Base-by-base conservation (phyloP, 2,113 vertebrate genomes). In the Progne subis region DNA sequence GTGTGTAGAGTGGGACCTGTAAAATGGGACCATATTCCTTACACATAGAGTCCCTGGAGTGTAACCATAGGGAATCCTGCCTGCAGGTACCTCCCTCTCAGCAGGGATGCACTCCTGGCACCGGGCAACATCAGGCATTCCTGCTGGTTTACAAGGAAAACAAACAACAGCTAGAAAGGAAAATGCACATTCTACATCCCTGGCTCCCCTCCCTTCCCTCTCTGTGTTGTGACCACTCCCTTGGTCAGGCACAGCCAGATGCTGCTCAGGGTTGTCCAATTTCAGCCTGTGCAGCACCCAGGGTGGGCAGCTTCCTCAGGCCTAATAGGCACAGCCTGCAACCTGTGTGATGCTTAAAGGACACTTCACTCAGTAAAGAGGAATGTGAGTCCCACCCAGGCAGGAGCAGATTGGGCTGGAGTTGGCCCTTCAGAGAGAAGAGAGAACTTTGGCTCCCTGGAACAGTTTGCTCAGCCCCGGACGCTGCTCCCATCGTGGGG, bases 141-240 rank as follows among this genome's bases (percentile, higher is more conserved):
- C 85, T 68, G 34, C 24, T 64, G 65, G 11, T 75, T 79, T 82
- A 70, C 61, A 72, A 57, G 8, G 3, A 94, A 82, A 95, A 23
- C 57, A 84, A 83, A 72, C 32, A 84, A 69, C 24, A 53, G 17
- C n/a, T 72, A 78, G 83, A 78, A 81, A 67, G 39, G 18, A 84
- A 86, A 78, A 81, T 1, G 11, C 2, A 0, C 4, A 2, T 55
- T 39, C 2, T 72, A 67, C 31, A 47, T 60, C 67, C 34, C 52
- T 39, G 31, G 25, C 21, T 87, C 32, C 39, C 57, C 34, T 92
- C 24, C 43, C 11, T 49, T 44, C 53, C 12, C 0, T 31, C 47
- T 53, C 11, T 1, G 1, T 3, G 5, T 15, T 1, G 43, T 11
- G 31, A 24, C 12, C 14, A 5, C 6, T n/a, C 34, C n/a, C 67